These are phyloP conservation scores for Camponotus vicinus DNA, from an alignment of 1,140 invertebrate species.

Conservation along the genomic window DNA sequence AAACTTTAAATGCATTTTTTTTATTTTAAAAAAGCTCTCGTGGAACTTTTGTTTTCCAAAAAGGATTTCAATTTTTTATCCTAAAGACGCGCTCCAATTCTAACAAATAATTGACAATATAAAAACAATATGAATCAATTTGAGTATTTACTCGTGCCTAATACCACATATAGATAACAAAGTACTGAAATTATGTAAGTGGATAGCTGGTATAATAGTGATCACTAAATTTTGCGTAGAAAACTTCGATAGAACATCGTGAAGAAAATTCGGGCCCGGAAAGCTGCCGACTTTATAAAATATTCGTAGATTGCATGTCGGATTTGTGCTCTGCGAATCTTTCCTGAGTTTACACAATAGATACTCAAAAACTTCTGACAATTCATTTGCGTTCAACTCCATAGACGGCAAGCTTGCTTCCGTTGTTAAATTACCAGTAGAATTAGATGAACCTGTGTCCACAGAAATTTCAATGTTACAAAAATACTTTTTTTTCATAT, in stretches of 20 bases:
- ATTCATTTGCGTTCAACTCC: slow-evolving; percentile 87
- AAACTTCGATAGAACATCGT: slow-evolving; percentile 86
- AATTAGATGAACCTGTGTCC: slow-evolving; percentile 88
- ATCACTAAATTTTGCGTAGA: slow-evolving; percentile 88
- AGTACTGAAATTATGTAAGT: slow-evolving; percentile 92
- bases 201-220: slow-evolving; percentile 92
- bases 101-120: slow-evolving; percentile 73
- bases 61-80: slow-evolving; percentile 23
- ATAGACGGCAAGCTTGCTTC: slow-evolving; percentile 87
- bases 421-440: slow-evolving; percentile 88
- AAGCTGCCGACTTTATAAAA: slow-evolving; percentile 90
- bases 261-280: slow-evolving; percentile 86
- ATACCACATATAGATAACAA: slow-evolving; percentile 92
- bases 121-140: slow-evolving; percentile 53
- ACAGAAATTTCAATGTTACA: slow-evolving; percentile 42
- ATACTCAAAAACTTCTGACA: slow-evolving; percentile 91
- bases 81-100: slow-evolving; percentile 48
- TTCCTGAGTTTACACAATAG: slow-evolving; percentile 91
- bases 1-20: slow-evolving; percentile 7
- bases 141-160: slow-evolving; percentile 86
- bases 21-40: slow-evolving; percentile 4
- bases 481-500: slow-evolving; percentile 1
- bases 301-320: slow-evolving; percentile 90
- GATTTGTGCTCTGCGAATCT: slow-evolving; percentile 87
- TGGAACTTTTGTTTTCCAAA: slow-evolving; percentile 6